A percentile compares a stretch with the other conserved stretches of the same genome.
These are phyloP conservation scores for Eudorcas thomsonii DNA, from an alignment of 2,113 vertebrate species.

Conservation along the genomic window DNA sequence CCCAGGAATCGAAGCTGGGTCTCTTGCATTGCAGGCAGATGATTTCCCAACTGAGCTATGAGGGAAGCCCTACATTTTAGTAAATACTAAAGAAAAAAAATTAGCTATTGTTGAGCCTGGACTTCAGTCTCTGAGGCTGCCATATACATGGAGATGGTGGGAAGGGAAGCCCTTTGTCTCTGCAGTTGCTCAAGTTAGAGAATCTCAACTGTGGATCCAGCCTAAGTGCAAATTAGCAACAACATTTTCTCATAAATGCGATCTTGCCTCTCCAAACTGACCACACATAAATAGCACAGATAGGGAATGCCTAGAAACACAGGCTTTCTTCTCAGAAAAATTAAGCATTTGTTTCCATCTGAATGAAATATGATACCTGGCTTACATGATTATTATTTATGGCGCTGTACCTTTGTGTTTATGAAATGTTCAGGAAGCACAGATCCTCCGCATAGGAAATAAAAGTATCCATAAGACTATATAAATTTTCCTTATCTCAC, in stretches of 20 bases:
- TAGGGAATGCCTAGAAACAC: background rate
- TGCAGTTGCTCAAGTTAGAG: background rate
- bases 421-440: background rate
- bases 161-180: background rate
- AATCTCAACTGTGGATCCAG: background rate
- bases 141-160: background rate
- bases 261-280: background rate
- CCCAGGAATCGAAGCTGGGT: background rate
- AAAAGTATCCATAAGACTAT: background rate
- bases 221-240: background rate
- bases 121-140: background rate
- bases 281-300: background rate
- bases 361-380: background rate
- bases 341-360: background rate
- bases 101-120: background rate
- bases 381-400: background rate
- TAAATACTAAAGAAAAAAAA: background rate
- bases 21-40: background rate
- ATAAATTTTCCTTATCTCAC: background rate
- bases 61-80: background rate
- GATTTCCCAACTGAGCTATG: background rate
- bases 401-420: background rate
- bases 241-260: background rate
- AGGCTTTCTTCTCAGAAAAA: background rate
- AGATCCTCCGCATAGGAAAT: background rate